Evolutionary conservation across 2,888 invertebrate species (phyloP).

Genomic region (Lasioglossum figueresi): DNA sequence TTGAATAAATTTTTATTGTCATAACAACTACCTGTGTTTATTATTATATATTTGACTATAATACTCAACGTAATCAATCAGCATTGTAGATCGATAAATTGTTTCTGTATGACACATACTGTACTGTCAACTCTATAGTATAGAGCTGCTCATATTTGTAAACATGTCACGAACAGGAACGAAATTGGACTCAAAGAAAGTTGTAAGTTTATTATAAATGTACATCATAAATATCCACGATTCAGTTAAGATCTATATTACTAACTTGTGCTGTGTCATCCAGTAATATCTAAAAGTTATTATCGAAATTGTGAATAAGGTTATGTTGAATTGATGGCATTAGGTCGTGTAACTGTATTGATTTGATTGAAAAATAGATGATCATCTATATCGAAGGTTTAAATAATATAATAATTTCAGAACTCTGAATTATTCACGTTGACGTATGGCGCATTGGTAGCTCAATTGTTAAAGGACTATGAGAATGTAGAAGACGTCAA

Average conservation of each 20-base stretch:
- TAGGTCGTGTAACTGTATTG: background rate
- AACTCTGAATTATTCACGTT: constrained; percentile 98
- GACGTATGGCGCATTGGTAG: constrained; percentile 98
- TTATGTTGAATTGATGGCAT: constrained; percentile 14
- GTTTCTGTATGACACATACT: background rate
- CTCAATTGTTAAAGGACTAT: constrained; percentile 97
- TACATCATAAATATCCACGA: background rate
- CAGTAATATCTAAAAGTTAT: background rate
- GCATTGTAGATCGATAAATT: background rate
- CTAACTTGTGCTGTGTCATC: background rate
- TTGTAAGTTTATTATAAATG: constrained; percentile 85
- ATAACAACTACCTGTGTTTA: background rate
- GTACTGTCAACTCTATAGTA: background rate
- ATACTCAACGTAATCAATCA: background rate
- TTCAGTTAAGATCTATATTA: background rate
- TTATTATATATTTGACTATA: background rate
- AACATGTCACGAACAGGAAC: constrained; percentile 90
- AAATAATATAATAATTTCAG: constrained; percentile 84
- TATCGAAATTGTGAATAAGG: constrained; percentile 18
- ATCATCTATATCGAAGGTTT: background rate
- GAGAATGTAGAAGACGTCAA: constrained; percentile 99
- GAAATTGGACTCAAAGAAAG: constrained; percentile 91
- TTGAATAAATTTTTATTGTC: constrained; percentile 23
- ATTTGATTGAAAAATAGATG: background rate
- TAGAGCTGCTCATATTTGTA: constrained; percentile 13